phyloP scores from a whole-genome alignment of 2,888 invertebrate species.

The Tineola bisselliella region DNA sequence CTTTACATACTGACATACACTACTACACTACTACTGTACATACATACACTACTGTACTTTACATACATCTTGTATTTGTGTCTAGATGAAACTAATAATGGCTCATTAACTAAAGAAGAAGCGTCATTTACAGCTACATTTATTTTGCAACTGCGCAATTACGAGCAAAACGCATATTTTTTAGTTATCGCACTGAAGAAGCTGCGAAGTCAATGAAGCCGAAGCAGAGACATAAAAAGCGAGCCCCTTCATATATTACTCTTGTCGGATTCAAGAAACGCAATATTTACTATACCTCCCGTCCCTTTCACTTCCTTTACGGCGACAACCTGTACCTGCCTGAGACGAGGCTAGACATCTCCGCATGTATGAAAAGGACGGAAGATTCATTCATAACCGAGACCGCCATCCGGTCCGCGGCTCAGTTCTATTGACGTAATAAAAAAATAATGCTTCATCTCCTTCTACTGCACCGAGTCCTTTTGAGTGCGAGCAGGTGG shows the following conservation, averaged over 20 bases:
- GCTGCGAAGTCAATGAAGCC: not conserved
- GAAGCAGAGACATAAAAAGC: slow-evolving; percentile 15
- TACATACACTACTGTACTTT: too few relatives aligned
- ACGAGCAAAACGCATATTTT: not conserved
- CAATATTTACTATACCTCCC: slow-evolving; percentile 66
- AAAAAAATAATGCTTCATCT: slow-evolving; percentile 56
- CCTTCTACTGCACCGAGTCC: slow-evolving; percentile 56
- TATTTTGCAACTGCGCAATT: not conserved
- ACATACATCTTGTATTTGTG: too few relatives aligned
- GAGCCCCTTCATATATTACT: slow-evolving; percentile 47
- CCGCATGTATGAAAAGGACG: slow-evolving; percentile 40
- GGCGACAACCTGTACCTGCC: slow-evolving; percentile 57
- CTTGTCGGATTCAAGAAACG: slow-evolving; percentile 45
- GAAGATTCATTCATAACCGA: slow-evolving; percentile 66
- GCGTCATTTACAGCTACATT: too few relatives aligned
- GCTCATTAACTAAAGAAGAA: too few relatives aligned
- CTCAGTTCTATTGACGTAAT: slow-evolving; percentile 25
- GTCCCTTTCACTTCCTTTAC: slow-evolving; percentile 68
- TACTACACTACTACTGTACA: too few relatives aligned
- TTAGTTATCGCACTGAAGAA: not conserved
- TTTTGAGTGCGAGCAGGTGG: slow-evolving; percentile 62
- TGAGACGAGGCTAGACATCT: slow-evolving; percentile 37
- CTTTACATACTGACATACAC: too few relatives aligned
- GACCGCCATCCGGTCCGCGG: slow-evolving; percentile 62
- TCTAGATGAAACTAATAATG: too few relatives aligned